Evolutionary conservation across 2,113 vertebrate genomes (phyloP).

Genomic region (Calyptommatus sinebrachiatus): DNA sequence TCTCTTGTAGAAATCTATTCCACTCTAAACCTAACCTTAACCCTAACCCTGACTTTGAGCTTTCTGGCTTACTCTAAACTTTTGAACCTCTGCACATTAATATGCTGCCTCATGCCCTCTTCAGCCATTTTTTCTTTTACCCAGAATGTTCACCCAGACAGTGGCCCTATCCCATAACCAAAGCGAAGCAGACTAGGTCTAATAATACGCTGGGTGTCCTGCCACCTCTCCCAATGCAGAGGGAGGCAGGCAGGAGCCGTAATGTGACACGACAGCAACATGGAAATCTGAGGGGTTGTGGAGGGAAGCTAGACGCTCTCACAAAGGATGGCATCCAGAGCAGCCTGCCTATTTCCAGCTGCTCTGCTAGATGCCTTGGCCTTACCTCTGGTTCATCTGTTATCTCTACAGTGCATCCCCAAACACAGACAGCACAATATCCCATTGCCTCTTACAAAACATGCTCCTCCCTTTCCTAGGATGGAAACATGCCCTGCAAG

Average conservation of each 20-base stretch:
- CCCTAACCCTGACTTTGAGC: too few relatives aligned
- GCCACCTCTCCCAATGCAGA: slow-evolving; percentile 6
- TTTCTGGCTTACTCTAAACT: background rate
- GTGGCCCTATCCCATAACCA: background rate
- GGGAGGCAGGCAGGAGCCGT: background rate
- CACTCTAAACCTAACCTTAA: too few relatives aligned
- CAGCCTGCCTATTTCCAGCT: background rate
- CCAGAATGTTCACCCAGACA: background rate
- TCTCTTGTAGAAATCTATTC: too few relatives aligned
- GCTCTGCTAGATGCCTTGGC: background rate
- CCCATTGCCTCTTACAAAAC: background rate
- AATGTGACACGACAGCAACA: slow-evolving; percentile 5
- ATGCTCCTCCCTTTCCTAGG: background rate
- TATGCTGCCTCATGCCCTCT: background rate
- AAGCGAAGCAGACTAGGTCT: background rate
- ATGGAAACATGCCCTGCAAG: background rate
- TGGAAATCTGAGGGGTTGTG: background rate
- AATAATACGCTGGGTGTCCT: background rate
- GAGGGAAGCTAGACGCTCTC: slow-evolving; percentile 1
- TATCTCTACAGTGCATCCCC: too few relatives aligned
- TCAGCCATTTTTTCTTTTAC: background rate
- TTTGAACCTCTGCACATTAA: background rate
- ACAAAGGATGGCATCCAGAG: background rate
- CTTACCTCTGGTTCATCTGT: background rate
- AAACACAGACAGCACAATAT: background rate